Evolutionary conservation across 2,113 vertebrate genomes (phyloP), one percentile per base, ranked within the genome.

Genomic region (Cathartes aura): DNA sequence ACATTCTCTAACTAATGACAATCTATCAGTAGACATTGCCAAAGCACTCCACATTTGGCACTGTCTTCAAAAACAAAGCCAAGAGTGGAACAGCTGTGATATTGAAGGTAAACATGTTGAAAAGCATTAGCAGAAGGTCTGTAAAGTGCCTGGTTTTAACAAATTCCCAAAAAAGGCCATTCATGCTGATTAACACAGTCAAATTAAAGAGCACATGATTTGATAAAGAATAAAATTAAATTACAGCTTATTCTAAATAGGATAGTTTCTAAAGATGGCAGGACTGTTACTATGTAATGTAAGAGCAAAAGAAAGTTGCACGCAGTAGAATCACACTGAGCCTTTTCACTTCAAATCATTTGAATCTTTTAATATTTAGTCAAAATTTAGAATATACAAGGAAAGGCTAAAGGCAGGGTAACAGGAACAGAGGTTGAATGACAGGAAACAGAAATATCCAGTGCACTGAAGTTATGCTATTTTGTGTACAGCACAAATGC

Each of bases 1-100:
- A 90, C 26, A 55, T 63, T 87, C 63, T 73, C 53, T 92, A 68
- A 58, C 38, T 93, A 82, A 92, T 15, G 50, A 73, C 55, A 62
- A 38, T 58, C 40, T 94, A 91, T 56, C 92, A 50, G 8, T 12
- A 94, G 84, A 38, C 27, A 16, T 34, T 94, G 94, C 87, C 95
- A 96, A 97, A 95, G 38, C 67, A 73, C 73, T 96, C 45, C 53
- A 62, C 87, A 82, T 87, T 95, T 97, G 95, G 95, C 94, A 94
- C 5, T 0, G 3, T 48, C 60, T 87, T 84, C 73, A 79, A 68
- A 95, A 87, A 68, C 72, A 87, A 79, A 91, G 91, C 96, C 78
- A 96, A 93, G 78, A 93, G 62, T 47, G 47, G 81, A 97, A 95
- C 96, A 96, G 93, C 97, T 97, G 97, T 80, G 91, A 91, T 82